These are phyloP conservation scores for Aegithalos caudatus DNA, from an alignment of 2,113 vertebrate species.

Conservation along the genomic window DNA sequence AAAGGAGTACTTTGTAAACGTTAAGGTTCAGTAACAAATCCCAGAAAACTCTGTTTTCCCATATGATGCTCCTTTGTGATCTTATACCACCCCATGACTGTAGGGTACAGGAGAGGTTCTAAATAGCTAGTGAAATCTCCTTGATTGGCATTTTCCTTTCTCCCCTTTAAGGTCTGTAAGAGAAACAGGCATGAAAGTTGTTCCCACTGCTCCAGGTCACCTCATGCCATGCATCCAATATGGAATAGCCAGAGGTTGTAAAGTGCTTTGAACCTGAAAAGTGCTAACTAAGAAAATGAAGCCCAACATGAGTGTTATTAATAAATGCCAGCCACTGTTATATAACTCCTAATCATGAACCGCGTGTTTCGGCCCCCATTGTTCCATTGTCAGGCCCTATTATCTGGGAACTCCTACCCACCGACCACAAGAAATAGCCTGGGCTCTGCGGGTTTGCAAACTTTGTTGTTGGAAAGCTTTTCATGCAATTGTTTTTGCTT, in stretches of 20 bases:
- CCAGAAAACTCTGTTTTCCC: not conserved
- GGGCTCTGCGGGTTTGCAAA: constrained; percentile 56
- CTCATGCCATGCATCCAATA: not conserved
- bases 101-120: not conserved
- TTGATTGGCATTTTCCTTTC: not conserved
- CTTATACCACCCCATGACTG: not conserved
- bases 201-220: not conserved
- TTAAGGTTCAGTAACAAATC: not conserved
- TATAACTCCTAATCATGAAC: constrained; percentile 44
- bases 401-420: constrained; percentile 65
- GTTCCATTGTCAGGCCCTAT: constrained; percentile 58
- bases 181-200: not conserved
- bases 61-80: not conserved
- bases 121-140: not conserved
- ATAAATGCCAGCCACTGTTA: constrained; percentile 56
- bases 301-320: constrained; percentile 21
- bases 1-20: not conserved
- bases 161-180: not conserved
- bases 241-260: not conserved
- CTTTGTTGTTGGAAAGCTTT: constrained; percentile 64
- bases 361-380: constrained; percentile 10
- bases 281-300: constrained; percentile 55
- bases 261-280: constrained; percentile 63
- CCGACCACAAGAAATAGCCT: constrained; percentile 57
- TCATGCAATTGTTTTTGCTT: constrained; percentile 61